These are phyloP conservation scores for Rhagophthalmus giganteus DNA, from an alignment of 2,888 invertebrate genomes.

Conservation along the genomic window DNA sequence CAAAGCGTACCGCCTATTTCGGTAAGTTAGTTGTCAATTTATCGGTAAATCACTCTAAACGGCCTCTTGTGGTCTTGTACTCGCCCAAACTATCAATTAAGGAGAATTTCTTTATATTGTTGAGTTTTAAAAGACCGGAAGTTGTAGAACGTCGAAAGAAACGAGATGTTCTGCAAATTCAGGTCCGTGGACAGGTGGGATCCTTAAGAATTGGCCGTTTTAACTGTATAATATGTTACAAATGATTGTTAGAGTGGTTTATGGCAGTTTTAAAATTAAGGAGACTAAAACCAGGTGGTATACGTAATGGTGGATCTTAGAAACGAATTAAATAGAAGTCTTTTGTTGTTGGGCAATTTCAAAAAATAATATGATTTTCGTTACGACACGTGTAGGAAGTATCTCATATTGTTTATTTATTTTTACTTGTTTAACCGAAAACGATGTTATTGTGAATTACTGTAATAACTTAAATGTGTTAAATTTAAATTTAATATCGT, in stretches of 20 bases:
- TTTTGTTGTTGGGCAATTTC: constrained; percentile 11
- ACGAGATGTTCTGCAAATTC: constrained; percentile 29
- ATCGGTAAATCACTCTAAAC: constrained; percentile 20
- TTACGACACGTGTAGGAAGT: too few species aligned
- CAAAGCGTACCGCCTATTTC: constrained; percentile 22
- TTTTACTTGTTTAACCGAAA: too few species aligned
- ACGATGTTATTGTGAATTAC: too few species aligned
- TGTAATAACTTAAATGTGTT: too few species aligned
- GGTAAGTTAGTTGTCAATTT: constrained; percentile 17
- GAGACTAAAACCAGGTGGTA: constrained; percentile 41
- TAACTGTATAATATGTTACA: constrained; percentile 31
- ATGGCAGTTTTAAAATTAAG: constrained; percentile 34
- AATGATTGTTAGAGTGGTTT: constrained; percentile 36
- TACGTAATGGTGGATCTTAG: constrained; percentile 40
- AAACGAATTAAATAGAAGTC: constrained; percentile 26
- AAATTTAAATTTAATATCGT: too few species aligned
- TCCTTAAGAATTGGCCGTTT: constrained; percentile 37
- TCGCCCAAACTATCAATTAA: constrained; percentile 32
- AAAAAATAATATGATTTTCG: not conserved
- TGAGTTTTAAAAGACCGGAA: constrained; percentile 28
- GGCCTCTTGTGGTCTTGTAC: constrained; percentile 26
- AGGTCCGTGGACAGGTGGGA: constrained; percentile 37
- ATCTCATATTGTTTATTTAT: not conserved
- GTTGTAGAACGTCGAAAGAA: constrained; percentile 20
- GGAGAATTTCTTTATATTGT: constrained; percentile 20